Base-by-base conservation (phyloP, 2,113 vertebrate genomes). In the Asarcornis scutulata region DNA sequence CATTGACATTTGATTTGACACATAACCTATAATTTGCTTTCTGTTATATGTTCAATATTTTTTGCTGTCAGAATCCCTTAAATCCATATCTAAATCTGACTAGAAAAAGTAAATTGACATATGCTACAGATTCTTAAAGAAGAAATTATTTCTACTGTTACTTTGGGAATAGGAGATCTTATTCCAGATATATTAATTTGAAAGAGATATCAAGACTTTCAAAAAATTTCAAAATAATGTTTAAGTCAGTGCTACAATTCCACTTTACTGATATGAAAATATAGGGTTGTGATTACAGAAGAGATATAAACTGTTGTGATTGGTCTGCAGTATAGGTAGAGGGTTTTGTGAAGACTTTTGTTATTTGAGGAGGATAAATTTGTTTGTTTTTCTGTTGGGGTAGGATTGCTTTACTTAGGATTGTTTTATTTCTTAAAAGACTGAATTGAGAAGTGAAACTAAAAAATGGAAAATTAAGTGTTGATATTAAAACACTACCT, bases 271-370 rank as follows among this genome's bases (percentile, higher is more conserved):
- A 40, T 29, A 55, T 1, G 5, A 32, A 72, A 67, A 36, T 52
- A 36, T 0, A 0, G 31, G 14, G 1, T 13, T 64, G 11, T 72
- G 14, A 68, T 58, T 75, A 32, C 4, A 72, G 29, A 63, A 75
- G 74, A 17, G 27, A 31, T 52, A 32, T 14, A 38, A 78, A 64
- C 42, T 63, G 2, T 3, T 46, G 11, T 62, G 13, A 53, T 66
- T 91, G 5, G 6, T 84, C 17, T 63, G n/a, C 83, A 71, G 8
- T 34, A 60, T 0, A 1, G 6, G 3, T 4, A 69, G 22, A 71
- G 3, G 3, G 7, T 34, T 67, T 94, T 63, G 34, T 62, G 17
- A 67, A 74, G 7, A 8, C 1, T 74, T 77, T 81, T 25, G 59
- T 27, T 62, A n/a, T 34, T 46, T 26, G 58, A 44, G 10, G 34